Conservation (phyloP, 2,797 vertebrate genomes). For the Oreortyx pictus region DNA sequence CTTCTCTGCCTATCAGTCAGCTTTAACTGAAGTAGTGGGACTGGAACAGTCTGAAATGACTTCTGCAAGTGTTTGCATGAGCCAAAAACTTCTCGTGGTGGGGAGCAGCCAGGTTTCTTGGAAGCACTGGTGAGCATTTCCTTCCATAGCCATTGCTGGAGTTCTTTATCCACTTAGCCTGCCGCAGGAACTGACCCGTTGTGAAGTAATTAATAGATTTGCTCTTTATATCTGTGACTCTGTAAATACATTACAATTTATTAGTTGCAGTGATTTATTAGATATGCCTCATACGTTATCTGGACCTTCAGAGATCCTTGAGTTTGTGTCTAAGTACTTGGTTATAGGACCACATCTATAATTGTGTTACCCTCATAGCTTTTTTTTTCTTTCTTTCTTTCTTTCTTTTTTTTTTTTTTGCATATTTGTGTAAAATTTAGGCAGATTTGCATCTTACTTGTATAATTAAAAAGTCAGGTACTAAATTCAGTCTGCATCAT, state of each 20-base stretch:
- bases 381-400: not conserved
- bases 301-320: not conserved
- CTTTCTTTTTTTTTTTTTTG: not conserved
- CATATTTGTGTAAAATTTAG: not conserved
- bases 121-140: not conserved
- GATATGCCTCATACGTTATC: not conserved
- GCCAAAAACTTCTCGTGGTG: not conserved
- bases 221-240: not conserved
- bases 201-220: not conserved
- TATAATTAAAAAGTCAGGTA: conserved; percentile 26
- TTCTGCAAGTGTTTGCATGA: not conserved
- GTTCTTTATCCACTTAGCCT: not conserved
- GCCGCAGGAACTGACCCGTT: not conserved
- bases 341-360: not conserved
- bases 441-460: not conserved
- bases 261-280: not conserved
- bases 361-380: not conserved
- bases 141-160: not conserved
- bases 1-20: not conserved
- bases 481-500: not conserved
- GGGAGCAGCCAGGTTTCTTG: not conserved
- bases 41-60: not conserved
- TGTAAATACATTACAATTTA: not conserved
- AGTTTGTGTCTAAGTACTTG: not conserved
- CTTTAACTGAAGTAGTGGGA: not conserved